Evolutionary conservation across 2,113 vertebrate species (phyloP), one percentile per base, ranked within the genome.

Genomic region (Desmodus rotundus): DNA sequence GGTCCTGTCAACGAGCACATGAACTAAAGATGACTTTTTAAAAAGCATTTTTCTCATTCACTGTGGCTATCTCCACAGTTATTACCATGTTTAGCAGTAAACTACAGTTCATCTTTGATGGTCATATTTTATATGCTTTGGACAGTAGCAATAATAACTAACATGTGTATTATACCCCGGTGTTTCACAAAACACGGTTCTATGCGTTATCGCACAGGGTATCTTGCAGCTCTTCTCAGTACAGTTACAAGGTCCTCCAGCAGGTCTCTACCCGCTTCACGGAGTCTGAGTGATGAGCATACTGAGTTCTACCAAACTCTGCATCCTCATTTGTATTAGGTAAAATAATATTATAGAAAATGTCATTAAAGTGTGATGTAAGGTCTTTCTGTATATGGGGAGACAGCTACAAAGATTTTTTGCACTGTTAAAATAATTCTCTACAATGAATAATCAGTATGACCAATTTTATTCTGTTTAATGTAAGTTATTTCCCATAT

Each of bases 291-390:
- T 47, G 61, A 76, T 67, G 77, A 76, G 45, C 17, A 87, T 76
- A 81, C 17, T 81, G 70, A n/a, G n/a, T n/a, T n/a, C n/a, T n/a
- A n/a, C 22, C 70, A 58, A 97, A 88, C 54, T 90, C 41, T 87
- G 26, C 92, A 87, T 94, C 54, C 19, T 87, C 36, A 38, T 77
- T 88, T 91, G 28, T 77, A 56, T 61, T 88, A 85, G 8, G 4
- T 67, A 92, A 87, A 94, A 72, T 85, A 81, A 88, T 68, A 58
- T 70, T 85, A 80, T 10, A 85, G 65, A 70, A 90, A 97, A 61
- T 93, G 12, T 4, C 20, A 47, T 89, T 92, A 89, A 83, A 83
- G 7, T 67, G 50, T 61, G 74, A 82, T n/a, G 31, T 41, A 58
- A 70, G 33, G 68, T 45, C 16, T 91, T 97, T 95, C 43, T 95